Base-by-base conservation (phyloP, 2,113 vertebrate species). In the Ammospiza caudacuta region DNA sequence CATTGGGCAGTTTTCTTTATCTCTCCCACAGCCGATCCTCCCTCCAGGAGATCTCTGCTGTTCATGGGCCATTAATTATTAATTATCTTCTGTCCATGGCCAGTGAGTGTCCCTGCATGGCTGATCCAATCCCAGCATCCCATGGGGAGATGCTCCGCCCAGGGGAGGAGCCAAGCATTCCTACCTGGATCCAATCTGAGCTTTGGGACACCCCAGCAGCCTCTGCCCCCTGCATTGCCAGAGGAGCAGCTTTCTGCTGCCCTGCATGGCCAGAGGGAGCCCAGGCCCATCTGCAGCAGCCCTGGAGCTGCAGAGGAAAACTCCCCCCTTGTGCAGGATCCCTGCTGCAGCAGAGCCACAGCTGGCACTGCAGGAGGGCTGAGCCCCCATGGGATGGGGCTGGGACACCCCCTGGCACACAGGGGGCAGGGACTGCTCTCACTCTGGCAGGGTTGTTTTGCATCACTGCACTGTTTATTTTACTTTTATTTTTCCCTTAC, bases 351-450 rank as follows among this genome's bases (percentile, higher is more conserved):
- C 55, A 58, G 33, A n/a, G 6, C 4, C 33, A 58, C 21, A 23
- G 21, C 57, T 58, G 57, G 33, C 33, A 15, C 33, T 58, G 57
- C 57, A 58, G 57, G 57, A 58, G 57, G 57, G 57, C 57, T 58
- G 55, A 57, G 55, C 55, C 33, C 6, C 55, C 21, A 4, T 58
- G 57, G 57, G 4, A 58, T 58, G 57, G 33, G 13, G 4, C 57
- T 58, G 57, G 9, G 57, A 6, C 21, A 58, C 33, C 55, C 55
- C 57, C 57, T 58, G 57, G 15, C 57, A 9, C 57, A 58, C 57
- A n/a, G 57, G 13, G 13, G 9, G 0, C 57, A 15, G 33, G 6
- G 6, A 3, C 3, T 12, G 39, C 0, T 23, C 57, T 58, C 9
- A 23, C 33, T 58, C 57, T 24, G 21, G 5, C 33, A n/a, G 57